Conservation (phyloP, 2,888 invertebrate species). For the Griposia aprilina region DNA sequence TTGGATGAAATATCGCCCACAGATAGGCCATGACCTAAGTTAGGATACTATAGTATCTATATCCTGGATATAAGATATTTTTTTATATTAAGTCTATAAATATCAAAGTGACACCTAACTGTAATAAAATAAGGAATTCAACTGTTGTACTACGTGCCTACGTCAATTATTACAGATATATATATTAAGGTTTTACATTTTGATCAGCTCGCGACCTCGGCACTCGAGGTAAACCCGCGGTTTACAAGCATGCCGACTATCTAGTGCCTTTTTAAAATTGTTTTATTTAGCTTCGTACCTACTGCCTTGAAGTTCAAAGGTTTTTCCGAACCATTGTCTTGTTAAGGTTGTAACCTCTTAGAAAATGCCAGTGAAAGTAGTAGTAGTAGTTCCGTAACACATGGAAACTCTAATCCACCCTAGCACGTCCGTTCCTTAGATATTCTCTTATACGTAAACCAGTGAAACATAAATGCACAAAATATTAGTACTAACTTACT, state of each 20-base stretch:
- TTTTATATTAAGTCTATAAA: neutral
- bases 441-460: neutral
- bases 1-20: too few species aligned
- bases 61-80: too few species aligned
- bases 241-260: conserved; percentile 28
- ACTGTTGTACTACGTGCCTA: neutral
- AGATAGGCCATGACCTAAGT: too few species aligned
- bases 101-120: conserved; percentile 19
- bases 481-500: neutral
- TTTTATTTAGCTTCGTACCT: conserved; percentile 21
- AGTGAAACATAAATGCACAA: neutral
- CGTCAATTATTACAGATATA: conserved; percentile 1
- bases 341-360: neutral
- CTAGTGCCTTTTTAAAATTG: conserved; percentile 42
- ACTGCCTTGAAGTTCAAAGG: conserved; percentile 31
- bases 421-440: neutral
- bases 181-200: conserved; percentile 37
- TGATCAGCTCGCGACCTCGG: conserved; percentile 46
- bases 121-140: conserved; percentile 35
- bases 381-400: too few species aligned
- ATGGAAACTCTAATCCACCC: too few species aligned
- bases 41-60: too few species aligned
- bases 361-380: neutral
- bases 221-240: conserved; percentile 53
- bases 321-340: neutral